A percentile compares a stretch with the other conserved stretches of the same genome.
These are phyloP conservation scores for Taenioides sp. DNA, from an alignment of 2,797 vertebrate genomes.

Conservation along the genomic window DNA sequence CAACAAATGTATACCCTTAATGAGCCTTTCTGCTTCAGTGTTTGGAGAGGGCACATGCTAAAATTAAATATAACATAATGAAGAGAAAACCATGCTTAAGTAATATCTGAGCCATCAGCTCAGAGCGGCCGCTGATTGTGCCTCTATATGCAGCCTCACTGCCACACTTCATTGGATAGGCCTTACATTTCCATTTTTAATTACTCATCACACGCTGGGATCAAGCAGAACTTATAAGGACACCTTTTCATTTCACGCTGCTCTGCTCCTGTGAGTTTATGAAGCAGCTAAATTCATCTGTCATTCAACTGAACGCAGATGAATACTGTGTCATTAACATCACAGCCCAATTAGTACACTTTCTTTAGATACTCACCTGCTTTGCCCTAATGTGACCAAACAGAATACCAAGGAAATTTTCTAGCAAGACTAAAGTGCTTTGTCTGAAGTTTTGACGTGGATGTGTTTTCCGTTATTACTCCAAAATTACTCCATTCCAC, in stretches of 20 bases:
- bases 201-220: slow-evolving; percentile 96
- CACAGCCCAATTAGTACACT: slow-evolving; percentile 49
- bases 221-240: slow-evolving; percentile 87
- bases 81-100: slow-evolving; percentile 16
- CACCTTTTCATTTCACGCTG: slow-evolving; percentile 92
- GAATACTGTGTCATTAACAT: slow-evolving; percentile 53
- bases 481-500: slow-evolving; percentile 11
- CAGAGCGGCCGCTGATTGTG: slow-evolving; percentile 70
- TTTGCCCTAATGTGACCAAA: neutral
- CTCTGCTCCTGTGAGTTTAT: slow-evolving; percentile 83
- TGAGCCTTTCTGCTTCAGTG: neutral
- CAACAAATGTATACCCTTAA: no score
- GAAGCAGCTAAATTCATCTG: slow-evolving; percentile 67
- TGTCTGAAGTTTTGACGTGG: neutral
- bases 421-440: neutral
- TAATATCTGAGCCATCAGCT: slow-evolving; percentile 58
- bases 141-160: slow-evolving; percentile 65
- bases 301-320: slow-evolving; percentile 35
- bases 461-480: slow-evolving; percentile 8
- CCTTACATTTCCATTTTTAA: slow-evolving; percentile 85
- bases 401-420: neutral
- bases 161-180: slow-evolving; percentile 64
- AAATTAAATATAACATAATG: neutral
- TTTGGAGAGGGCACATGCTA: neutral
- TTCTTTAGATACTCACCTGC: neutral